Conservation (phyloP, 2,888 invertebrate genomes). For the Pammene aurita region DNA sequence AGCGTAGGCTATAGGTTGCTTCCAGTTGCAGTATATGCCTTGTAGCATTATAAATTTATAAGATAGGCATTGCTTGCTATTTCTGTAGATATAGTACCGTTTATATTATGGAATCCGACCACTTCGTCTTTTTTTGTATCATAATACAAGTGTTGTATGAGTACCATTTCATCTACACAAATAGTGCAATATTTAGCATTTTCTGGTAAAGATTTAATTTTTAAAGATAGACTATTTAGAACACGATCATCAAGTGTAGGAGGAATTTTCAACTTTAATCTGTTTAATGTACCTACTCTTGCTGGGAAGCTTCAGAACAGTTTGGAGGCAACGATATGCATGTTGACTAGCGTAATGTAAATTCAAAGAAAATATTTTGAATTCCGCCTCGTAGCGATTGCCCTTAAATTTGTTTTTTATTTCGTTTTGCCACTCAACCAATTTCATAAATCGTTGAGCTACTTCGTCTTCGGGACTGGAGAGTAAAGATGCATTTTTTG, state of each 20-base stretch:
- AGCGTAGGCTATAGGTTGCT: slow-evolving; percentile 6
- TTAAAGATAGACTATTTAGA: background rate
- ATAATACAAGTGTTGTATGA: slow-evolving; percentile 10
- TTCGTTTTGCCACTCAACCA: too few species aligned
- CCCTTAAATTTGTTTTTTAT: too few species aligned
- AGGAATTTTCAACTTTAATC: slow-evolving; percentile 34
- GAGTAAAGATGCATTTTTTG: too few species aligned
- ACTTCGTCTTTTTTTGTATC: slow-evolving; percentile 6
- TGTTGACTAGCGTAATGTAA: slow-evolving; percentile 48
- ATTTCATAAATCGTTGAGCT: too few species aligned
- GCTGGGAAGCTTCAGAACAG: slow-evolving; percentile 46
- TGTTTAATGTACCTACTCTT: slow-evolving; percentile 43
- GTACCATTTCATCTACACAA: slow-evolving; percentile 1
- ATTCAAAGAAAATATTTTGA: slow-evolving; percentile 44
- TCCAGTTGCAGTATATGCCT: background rate
- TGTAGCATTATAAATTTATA: background rate
- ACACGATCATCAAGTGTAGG: slow-evolving; percentile 37
- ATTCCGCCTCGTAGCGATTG: slow-evolving; percentile 44
- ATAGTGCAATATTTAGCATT: background rate
- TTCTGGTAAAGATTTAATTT: background rate
- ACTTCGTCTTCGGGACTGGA: too few species aligned
- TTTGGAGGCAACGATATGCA: slow-evolving; percentile 45
- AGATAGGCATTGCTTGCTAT: background rate
- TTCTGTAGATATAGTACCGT: background rate
- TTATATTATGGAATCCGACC: slow-evolving; percentile 8